A percentile compares a stretch with the other conserved stretches of the same genome.
phyloP scores from a whole-genome alignment of 2,888 invertebrate genomes.

The Cistogaster globosa region DNA sequence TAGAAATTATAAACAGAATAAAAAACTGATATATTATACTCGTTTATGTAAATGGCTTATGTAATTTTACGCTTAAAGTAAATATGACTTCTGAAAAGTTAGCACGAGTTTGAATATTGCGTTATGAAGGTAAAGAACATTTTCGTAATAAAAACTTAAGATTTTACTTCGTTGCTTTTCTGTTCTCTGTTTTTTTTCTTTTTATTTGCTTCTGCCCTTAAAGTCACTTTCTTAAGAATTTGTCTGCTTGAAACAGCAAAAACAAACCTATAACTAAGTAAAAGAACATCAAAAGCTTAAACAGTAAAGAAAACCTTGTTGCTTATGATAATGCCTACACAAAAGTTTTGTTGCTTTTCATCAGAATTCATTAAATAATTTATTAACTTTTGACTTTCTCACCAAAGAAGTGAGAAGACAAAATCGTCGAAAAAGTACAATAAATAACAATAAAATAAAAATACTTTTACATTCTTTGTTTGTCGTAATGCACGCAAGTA shows the following conservation, averaged over 20 bases:
- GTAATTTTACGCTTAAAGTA: too few relatives aligned
- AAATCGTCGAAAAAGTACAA: background rate
- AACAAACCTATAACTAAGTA: too few relatives aligned
- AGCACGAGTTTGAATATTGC: too few relatives aligned
- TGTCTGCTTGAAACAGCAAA: slow-evolving; percentile 28
- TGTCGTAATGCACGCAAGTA: background rate
- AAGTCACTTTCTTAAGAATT: slow-evolving; percentile 24
- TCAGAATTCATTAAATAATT: slow-evolving; percentile 67
- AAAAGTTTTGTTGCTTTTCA: slow-evolving; percentile 48
- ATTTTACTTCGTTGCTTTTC: slow-evolving; percentile 2
- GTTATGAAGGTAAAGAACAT: too few relatives aligned
- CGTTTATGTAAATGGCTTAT: too few relatives aligned
- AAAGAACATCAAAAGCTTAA: background rate
- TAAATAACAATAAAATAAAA: background rate
- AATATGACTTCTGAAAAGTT: too few relatives aligned
- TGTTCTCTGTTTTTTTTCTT: background rate
- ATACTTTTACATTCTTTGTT: too few relatives aligned
- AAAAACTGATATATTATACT: too few relatives aligned
- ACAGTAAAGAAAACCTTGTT: background rate
- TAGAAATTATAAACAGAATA: too few relatives aligned
- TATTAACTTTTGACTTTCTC: slow-evolving; percentile 62
- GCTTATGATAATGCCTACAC: background rate
- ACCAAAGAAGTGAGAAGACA: background rate
- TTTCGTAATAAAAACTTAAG: slow-evolving; percentile 39
- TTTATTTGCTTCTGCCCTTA: background rate